Base-by-base conservation (phyloP, 2,797 vertebrate species). In the Fistularia tabacaria region DNA sequence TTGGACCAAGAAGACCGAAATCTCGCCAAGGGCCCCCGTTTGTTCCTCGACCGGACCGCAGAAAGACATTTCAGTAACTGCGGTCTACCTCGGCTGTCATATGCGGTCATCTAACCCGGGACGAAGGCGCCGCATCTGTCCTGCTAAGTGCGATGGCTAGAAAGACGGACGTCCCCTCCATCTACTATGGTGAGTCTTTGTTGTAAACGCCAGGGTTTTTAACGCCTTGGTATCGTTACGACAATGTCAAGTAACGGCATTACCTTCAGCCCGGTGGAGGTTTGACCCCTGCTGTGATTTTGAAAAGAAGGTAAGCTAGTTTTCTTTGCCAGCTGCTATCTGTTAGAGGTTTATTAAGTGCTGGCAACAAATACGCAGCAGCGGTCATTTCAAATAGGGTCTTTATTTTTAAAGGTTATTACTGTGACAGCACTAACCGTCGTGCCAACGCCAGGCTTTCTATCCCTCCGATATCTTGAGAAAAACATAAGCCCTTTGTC, bases 91-190 rank as follows among this genome's bases (percentile, higher is more conserved):
- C 66, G 73, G 60, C 80, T 86, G 81, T 91, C 91, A 83, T 92
- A 94, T 95, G 94, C 91, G 87, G 85, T 81, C 90, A 66, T 85
- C 73, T 86, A 89, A 88, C 91, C 89, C 89, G 85, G 89, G 87
- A 76, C 90, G 90, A 83, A 89, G 76, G 86, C 67, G 90, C 77
- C 72, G 79, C 76, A 59, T 83, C 62, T 69, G 63, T 80, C 59
- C 78, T 64, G 52, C 74, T 11, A 69, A 77, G 82, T 85, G 86
- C 87, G 85, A 92, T 92, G 91, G 88, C 90, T 82, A 85, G 87
- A 79, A 87, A 85, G 74, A 90, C 86, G 76, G 87, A 89, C 80
- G 66, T 80, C 62, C 88, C 90, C 49, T 70, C 89, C 62, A 79
- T 88, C 49, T 87, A 90, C 76, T 91, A 91, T 59, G 91, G 91